A percentile compares a stretch with the other conserved stretches of the same genome.
These are phyloP conservation scores for Epizoanthus illoricatus DNA, from an alignment of 92 coral and sea anemone species.

Conservation along the genomic window DNA sequence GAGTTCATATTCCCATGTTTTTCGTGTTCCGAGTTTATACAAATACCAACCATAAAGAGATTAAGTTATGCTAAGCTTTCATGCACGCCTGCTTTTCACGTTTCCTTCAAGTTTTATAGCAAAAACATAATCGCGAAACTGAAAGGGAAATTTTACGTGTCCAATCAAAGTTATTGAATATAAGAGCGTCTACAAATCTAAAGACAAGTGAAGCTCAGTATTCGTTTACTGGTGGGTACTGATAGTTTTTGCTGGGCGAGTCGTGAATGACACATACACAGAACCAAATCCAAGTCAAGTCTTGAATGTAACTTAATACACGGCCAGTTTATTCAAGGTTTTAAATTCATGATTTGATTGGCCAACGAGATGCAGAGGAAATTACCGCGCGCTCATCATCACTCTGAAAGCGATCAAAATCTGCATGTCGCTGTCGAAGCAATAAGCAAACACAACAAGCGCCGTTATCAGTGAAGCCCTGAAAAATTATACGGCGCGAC, in stretches of 20 bases:
- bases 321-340: slow-evolving; percentile 11
- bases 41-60: slow-evolving; percentile 16
- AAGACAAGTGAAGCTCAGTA: not conserved
- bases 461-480: slow-evolving; percentile 30
- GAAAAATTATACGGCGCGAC: not conserved
- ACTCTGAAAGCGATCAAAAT: slow-evolving; percentile 25
- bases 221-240: not conserved
- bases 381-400: slow-evolving; percentile 31
- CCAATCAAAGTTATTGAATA: not conserved
- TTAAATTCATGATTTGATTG: slow-evolving; percentile 20
- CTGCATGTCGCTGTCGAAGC: slow-evolving; percentile 12
- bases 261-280: slow-evolving; percentile 9
- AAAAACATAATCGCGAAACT: not conserved
- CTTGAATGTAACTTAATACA: slow-evolving; percentile 15
- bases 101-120: slow-evolving; percentile 4
- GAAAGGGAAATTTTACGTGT: not conserved
- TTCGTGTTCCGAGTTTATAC: slow-evolving; percentile 16
- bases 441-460: slow-evolving; percentile 14
- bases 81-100: not conserved
- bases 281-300: not conserved
- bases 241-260: not conserved
- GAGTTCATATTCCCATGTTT: not conserved
- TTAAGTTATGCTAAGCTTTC: slow-evolving; percentile 1
- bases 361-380: slow-evolving; percentile 35
- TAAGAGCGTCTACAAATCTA: not conserved